Percentiles rank a stretch among this genome's conserved stretches.
Conservation (phyloP, 1,140 invertebrate genomes). For the Drosophila seguyi region DNA sequence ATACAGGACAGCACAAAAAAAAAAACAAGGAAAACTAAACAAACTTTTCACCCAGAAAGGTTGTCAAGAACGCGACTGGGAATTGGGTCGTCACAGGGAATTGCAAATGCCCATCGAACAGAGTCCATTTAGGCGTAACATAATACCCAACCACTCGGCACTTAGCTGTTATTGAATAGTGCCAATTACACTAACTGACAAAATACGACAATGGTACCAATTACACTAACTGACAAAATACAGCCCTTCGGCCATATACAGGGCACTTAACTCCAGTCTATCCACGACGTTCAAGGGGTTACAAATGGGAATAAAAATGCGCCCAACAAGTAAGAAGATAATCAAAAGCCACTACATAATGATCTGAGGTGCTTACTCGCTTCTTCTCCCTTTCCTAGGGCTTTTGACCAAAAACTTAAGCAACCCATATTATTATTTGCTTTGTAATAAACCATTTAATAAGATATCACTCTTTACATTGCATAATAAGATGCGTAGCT, state of each 20-base stretch:
- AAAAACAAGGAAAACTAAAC: no score
- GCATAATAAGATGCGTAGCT: neutral
- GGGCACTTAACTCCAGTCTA: neutral
- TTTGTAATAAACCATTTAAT: no score
- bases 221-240: no score
- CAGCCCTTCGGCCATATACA: no score
- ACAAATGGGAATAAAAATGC: neutral
- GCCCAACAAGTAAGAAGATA: neutral
- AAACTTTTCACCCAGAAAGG: conserved; percentile 1
- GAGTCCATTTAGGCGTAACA: neutral
- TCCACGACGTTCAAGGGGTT: neutral
- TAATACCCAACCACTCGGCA: conserved; percentile 1
- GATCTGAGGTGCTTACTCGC: no score
- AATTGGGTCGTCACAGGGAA: conserved; percentile 4
- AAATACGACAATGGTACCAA: no score
- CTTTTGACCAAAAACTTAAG: no score
- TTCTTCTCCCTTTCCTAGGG: no score
- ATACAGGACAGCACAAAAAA: neutral
- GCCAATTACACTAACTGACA: neutral
- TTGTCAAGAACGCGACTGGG: conserved; percentile 2
- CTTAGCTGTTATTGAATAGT: conserved; percentile 15
- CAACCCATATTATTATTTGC: no score
- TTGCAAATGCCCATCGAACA: conserved; percentile 11
- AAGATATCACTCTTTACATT: neutral
- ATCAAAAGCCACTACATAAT: neutral